Base-by-base conservation (phyloP, 92 coral and sea anemone species). In the Palythoa heliodiscus region DNA sequence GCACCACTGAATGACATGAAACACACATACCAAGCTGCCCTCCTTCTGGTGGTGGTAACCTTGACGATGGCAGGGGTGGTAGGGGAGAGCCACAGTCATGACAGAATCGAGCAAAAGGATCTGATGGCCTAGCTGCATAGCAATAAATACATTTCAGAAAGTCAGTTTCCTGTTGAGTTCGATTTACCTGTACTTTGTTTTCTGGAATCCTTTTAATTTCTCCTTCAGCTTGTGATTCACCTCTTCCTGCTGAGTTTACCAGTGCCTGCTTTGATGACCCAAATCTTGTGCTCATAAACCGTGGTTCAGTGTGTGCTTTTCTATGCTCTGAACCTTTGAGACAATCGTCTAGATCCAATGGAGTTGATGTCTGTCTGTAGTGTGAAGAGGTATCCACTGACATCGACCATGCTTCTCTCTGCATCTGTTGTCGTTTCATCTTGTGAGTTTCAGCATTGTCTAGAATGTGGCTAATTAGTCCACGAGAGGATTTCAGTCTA, bases 111-210 rank as follows among this genome's bases (percentile, higher is more conserved):
- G 97, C 98, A 90, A 89, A 97, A 25, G 99, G 99, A 47, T 97
- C 99, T n/a, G 99, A 93, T 43, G 99, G 98, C 43, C 99, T 88
- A n/a, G 98, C 93, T 58, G 98, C 99, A 82, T 91, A 85, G 70
- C 99, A 97, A 84, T 95, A 97, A 54, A 97, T 91, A 75, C 99
- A 97, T 76, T 93, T 95, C 71, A 92, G 63, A 86, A 85, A 94
- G 68, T 94, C 98, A 10, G 98, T 92, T 37, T 92, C 95, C 61
- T 94, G 95, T 63, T 94, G 98, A 53, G 86, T 71, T 60, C 87
- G 93, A 55, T 73, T 90, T 6, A 76, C 87, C 47, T 94, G 98
- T 7, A 90, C 86, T 70, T 82, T 90, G 76, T 90, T 94, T 54
- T 88, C 91, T 7, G 93, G 98, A 17, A 84, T 84, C 69, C 86